Conservation (phyloP, 1,140 invertebrate genomes). For the Hyphantria cunea region DNA sequence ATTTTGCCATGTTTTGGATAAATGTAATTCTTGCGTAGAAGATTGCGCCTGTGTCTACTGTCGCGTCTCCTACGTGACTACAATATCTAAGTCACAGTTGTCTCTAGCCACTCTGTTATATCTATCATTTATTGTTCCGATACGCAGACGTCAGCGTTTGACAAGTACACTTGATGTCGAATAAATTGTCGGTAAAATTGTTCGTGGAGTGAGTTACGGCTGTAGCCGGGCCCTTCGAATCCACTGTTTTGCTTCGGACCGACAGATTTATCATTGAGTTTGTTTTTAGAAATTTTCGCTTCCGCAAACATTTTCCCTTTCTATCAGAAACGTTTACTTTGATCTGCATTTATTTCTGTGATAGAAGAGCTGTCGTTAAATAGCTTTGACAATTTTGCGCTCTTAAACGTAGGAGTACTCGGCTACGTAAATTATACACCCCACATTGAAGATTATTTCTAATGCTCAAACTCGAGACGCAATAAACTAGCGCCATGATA, state of each 20-base stretch:
- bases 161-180: slow-evolving; percentile 77
- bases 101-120: slow-evolving; percentile 66
- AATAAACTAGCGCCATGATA: slow-evolving; percentile 72
- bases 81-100: slow-evolving; percentile 64
- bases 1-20: slow-evolving; percentile 72
- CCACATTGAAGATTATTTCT: slow-evolving; percentile 65
- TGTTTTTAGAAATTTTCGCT: slow-evolving; percentile 56
- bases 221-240: slow-evolving; percentile 61
- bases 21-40: slow-evolving; percentile 77
- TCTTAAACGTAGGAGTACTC: slow-evolving; percentile 8
- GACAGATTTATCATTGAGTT: slow-evolving; percentile 67
- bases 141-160: slow-evolving; percentile 77
- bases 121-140: slow-evolving; percentile 78
- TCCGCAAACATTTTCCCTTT: slow-evolving; percentile 33
- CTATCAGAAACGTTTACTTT: slow-evolving; percentile 22
- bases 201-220: slow-evolving; percentile 70
- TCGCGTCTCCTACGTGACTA: slow-evolving; percentile 71
- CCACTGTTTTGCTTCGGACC: slow-evolving; percentile 53
- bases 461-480: slow-evolving; percentile 64
- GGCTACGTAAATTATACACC: slow-evolving; percentile 43
- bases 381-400: slow-evolving; percentile 32
- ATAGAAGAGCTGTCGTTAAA: slow-evolving; percentile 21
- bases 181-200: slow-evolving; percentile 77
- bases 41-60: slow-evolving; percentile 72
- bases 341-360: slow-evolving; percentile 27